Evolutionary conservation across 2,888 invertebrate species (phyloP), one percentile per base, ranked within the genome.

Genomic region (Pandemis heparana): DNA sequence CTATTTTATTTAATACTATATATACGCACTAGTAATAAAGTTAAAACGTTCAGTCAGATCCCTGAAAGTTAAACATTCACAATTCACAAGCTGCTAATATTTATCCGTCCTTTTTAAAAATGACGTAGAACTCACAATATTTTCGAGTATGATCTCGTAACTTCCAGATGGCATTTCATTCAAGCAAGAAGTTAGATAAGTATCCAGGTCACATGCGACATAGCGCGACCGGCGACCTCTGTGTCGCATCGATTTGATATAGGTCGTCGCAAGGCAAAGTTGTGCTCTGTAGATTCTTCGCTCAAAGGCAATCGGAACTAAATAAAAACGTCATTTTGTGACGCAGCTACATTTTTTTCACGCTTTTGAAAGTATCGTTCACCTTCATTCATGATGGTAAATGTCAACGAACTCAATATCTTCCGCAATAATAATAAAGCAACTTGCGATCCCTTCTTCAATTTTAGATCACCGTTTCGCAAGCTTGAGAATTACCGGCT

Each of bases 191-290:
- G n/a, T 14, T 43, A 9, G 32, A 65, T 65, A 59, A 48, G 38
- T 18, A 62, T 43, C 18, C 32, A 71, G 71, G 64, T 64, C 64
- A 48, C 51, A 43, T 16, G 70, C 16, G 64, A 63, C 63, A 64
- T 1, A 23, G 4, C 62, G 46, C 70, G 63, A 64, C 70, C 63
- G 56, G 56, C 38, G 70, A 56, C 70, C 70, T 59, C 46, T 2
- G 63, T 59, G 59, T 70, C 70, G 43, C 56, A 56, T 56, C 56
- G 56, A 56, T 56, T 53, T 53, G 70, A 70, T 63, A 63, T 64
- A 59, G 70, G 70, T 59, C 70, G 18, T 12, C 48, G 23, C 18
- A 6, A 18, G 56, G 56, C 56, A 10, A 56, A 56, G 56, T 23
- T 56, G 56, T 23, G 10, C 7, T 56, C 23, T 23, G n/a, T 56